Base-by-base conservation (phyloP, 2,888 invertebrate species). In the Morpho achilles region DNA sequence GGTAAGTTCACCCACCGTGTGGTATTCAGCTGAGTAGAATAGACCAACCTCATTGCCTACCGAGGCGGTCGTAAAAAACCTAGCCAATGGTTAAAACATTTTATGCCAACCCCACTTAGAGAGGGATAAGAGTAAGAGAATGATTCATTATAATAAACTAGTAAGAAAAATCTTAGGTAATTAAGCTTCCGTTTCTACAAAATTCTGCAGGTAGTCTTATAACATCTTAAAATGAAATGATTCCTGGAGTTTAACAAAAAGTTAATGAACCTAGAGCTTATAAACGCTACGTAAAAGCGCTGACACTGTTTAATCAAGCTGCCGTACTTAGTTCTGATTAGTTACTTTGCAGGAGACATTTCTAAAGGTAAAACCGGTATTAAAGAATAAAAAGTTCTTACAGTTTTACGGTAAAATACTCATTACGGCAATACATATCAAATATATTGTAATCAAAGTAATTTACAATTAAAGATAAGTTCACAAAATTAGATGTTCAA, bases 291-390 rank as follows among this genome's bases (percentile, higher is more conserved):
- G 39, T 16, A 41, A n/a, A 50, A 53, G 23, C n/a, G 47, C 46
- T 60, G 56, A 60, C 56, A 60, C 23, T 45, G 47, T 53, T 60
- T 53, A 56, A 56, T 60, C 45, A 58, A 50, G 41, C 50, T 45
- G 44, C 32, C 32, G 58, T 50, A 50, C 10, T 56, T 7, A 40
- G 46, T 50, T 51, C 49, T 53, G 16, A 39, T 58, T 58, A 53
- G 40, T 44, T 53, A 53, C 39, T 50, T 53, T 50, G 41, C 41
- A 50, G 45, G 58, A 46, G 50, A 58, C 9, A 45, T 7, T 53
- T 45, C 41, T 58, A 41, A 53, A 50, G 50, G 41, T 8, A 4
- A 3, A 40, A 16, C 8, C 9, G 8, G 10, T 45, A 39, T 16
- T 32, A 5, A 32, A 16, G 45, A 32, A 52, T 45, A 8, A 7